A percentile compares a stretch with the other conserved stretches of the same genome.
phyloP scores from a whole-genome alignment of 2,888 invertebrate genomes.

The Lycocerus yunnanus region DNA sequence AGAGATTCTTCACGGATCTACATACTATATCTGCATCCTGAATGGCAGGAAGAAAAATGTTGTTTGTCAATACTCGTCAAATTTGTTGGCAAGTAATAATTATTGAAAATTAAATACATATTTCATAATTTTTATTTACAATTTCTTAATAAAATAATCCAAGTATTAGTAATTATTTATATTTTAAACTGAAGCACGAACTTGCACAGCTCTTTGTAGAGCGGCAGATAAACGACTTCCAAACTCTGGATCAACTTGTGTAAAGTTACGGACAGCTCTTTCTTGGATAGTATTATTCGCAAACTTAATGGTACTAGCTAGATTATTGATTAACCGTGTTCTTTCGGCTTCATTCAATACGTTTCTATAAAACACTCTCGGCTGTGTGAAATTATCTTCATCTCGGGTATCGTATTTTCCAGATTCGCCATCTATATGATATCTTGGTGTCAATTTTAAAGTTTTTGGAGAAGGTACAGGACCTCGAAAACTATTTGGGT shows the following conservation, averaged over 20 bases:
- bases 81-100: no score
- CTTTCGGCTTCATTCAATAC: slow-evolving; percentile 77
- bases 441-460: slow-evolving; percentile 62
- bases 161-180: not conserved
- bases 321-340: slow-evolving; percentile 75
- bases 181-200: slow-evolving; percentile 7
- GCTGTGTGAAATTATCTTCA: slow-evolving; percentile 92
- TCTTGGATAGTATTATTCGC: slow-evolving; percentile 87
- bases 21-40: no score
- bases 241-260: slow-evolving; percentile 78
- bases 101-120: no score
- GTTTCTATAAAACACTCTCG: slow-evolving; percentile 77
- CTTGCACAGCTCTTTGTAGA: slow-evolving; percentile 28
- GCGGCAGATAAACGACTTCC: slow-evolving; percentile 70
- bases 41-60: no score
- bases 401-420: slow-evolving; percentile 78
- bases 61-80: no score
- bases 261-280: slow-evolving; percentile 81
- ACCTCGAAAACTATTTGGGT: slow-evolving; percentile 94
- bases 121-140: no score
- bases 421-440: slow-evolving; percentile 72
- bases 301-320: slow-evolving; percentile 75
- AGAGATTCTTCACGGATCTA: no score
- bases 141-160: no score
- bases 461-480: slow-evolving; percentile 75